These are phyloP conservation scores for Pseudomyrmex sp. DNA, from an alignment of 1,140 invertebrate genomes.

Conservation along the genomic window DNA sequence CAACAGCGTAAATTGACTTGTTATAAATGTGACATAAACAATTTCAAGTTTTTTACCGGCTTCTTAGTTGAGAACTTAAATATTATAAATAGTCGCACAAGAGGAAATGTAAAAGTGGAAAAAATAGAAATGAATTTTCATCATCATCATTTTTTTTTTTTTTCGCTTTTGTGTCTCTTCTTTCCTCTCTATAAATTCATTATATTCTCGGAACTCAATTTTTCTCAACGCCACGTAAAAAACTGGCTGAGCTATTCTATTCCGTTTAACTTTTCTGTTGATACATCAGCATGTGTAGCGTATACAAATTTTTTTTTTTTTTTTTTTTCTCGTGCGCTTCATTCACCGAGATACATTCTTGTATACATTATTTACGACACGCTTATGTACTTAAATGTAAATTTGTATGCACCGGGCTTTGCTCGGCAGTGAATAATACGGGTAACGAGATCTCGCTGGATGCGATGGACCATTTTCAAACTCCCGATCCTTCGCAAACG, in stretches of 20 bases:
- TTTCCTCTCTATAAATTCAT: neutral
- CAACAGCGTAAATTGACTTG: too few species aligned
- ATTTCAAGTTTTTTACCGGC: too few species aligned
- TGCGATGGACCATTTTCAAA: constrained; percentile 7
- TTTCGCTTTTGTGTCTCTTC: too few species aligned
- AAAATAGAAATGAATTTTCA: neutral
- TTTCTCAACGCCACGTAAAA: neutral
- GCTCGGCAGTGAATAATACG: neutral
- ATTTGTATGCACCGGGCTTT: constrained; percentile 16
- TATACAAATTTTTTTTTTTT: neutral
- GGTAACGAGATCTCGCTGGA: neutral
- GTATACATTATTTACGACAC: constrained; percentile 2
- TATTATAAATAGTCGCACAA: too few species aligned
- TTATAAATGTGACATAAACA: too few species aligned
- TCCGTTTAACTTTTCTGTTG: neutral
- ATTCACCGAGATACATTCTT: neutral
- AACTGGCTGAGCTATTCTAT: neutral
- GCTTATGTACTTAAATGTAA: constrained; percentile 16
- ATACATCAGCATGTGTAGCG: neutral
- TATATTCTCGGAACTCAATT: neutral
- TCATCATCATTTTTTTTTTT: neutral
- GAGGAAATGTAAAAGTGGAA: too few species aligned
- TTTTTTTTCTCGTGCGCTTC: neutral
- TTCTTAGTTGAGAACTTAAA: too few species aligned
- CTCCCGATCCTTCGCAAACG: neutral